Evolutionary conservation across 2,113 vertebrate species (phyloP).

Genomic region (Protomyctophum bolini): DNA sequence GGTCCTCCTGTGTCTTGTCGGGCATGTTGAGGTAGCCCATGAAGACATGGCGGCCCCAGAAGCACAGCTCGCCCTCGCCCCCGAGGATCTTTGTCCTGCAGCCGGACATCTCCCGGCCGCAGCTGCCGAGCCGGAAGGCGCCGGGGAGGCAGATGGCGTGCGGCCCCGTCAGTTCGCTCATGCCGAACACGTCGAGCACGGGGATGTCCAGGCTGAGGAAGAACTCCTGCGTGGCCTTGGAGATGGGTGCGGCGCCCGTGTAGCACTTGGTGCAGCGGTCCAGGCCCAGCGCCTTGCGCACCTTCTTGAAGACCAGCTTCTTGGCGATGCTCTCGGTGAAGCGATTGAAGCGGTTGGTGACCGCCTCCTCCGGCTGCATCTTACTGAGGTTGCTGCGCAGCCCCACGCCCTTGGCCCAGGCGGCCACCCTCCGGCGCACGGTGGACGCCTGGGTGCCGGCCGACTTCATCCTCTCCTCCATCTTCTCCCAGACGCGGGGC

Average conservation of each 20-base stretch:
- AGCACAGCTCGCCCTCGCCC: conserved; percentile 86
- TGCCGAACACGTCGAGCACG: conserved; percentile 88
- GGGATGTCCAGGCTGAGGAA: conserved; percentile 94
- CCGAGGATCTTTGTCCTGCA: conserved; percentile 84
- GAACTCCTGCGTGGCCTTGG: conserved; percentile 87
- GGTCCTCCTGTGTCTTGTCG: conserved; percentile 81
- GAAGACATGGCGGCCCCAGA: conserved; percentile 91
- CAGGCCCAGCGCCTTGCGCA: conserved; percentile 85
- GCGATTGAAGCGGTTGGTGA: conserved; percentile 76
- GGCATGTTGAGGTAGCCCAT: conserved; percentile 93
- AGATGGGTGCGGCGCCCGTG: conserved; percentile 88
- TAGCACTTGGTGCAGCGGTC: conserved; percentile 86
- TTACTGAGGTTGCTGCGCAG: conserved; percentile 82
- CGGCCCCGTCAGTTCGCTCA: conserved; percentile 91
- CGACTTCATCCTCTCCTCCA: conserved; percentile 90
- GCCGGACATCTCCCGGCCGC: conserved; percentile 83
- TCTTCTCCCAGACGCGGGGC: conserved; percentile 95
- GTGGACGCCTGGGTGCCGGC: conserved; percentile 79
- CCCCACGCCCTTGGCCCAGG: conserved; percentile 88
- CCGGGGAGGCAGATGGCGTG: conserved; percentile 77
- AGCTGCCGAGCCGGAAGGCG: conserved; percentile 82
- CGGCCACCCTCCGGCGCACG: conserved; percentile 80
- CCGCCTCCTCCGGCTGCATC: conserved; percentile 74
- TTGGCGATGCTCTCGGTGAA: conserved; percentile 74
- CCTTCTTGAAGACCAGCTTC: conserved; percentile 86